phyloP scores from a whole-genome alignment of 2,888 invertebrate genomes.

The Microctonus brassicae region DNA sequence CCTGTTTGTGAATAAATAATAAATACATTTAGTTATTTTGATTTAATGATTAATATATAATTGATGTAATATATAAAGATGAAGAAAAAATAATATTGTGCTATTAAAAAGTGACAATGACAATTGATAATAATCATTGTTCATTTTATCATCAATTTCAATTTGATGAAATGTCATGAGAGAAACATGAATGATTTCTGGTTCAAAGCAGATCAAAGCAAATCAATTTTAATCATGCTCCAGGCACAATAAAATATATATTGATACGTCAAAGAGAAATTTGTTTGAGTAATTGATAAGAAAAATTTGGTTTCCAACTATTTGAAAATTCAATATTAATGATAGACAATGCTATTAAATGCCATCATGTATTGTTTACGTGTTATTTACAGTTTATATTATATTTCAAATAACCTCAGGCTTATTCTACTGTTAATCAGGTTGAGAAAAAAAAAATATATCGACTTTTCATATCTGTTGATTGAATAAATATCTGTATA shows the following conservation, averaged over 20 bases:
- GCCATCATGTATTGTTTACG: too few relatives aligned
- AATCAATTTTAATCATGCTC: constrained; percentile 11
- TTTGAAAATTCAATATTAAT: too few relatives aligned
- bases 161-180: background rate
- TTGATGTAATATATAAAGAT: background rate
- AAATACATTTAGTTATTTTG: background rate
- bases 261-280: too few relatives aligned
- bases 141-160: constrained; percentile 24
- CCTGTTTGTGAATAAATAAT: constrained; percentile 4
- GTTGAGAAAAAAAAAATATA: too few relatives aligned
- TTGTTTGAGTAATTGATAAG: too few relatives aligned
- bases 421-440: too few relatives aligned
- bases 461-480: too few relatives aligned
- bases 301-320: too few relatives aligned
- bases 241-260: background rate
- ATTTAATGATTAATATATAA: background rate
- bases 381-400: too few relatives aligned
- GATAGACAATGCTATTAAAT: too few relatives aligned
- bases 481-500: too few relatives aligned
- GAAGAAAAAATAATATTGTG: background rate
- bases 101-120: background rate
- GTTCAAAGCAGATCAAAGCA: constrained; percentile 49
- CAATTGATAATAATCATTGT: constrained; percentile 27
- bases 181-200: constrained; percentile 43
- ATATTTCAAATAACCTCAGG: too few relatives aligned